These are phyloP conservation scores for Thera obeliscata DNA, from an alignment of 2,888 invertebrate genomes.

Conservation along the genomic window DNA sequence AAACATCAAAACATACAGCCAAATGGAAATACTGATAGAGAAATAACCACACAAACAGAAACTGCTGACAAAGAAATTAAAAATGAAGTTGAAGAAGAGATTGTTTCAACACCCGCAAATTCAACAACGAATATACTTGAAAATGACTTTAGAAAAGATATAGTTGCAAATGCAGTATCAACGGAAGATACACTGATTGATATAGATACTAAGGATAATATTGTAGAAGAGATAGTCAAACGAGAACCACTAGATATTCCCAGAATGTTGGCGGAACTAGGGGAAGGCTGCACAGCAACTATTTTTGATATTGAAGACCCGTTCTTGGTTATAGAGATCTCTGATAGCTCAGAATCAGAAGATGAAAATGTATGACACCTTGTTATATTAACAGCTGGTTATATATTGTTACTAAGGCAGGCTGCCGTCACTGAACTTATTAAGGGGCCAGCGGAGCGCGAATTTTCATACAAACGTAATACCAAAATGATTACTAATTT, in stretches of 20 bases:
- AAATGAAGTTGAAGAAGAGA: not conserved
- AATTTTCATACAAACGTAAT: no score
- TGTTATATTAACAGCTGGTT: not conserved
- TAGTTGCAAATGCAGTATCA: not conserved
- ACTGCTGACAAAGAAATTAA: not conserved
- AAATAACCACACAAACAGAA: not conserved
- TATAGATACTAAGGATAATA: not conserved
- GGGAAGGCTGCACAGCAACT: constrained; percentile 51
- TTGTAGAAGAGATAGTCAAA: constrained; percentile 16
- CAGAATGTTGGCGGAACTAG: constrained; percentile 50
- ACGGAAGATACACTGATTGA: not conserved
- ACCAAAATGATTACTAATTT: no score
- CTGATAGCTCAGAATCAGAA: constrained; percentile 58
- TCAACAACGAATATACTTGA: not conserved
- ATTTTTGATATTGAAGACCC: constrained; percentile 64
- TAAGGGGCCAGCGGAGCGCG: no score
- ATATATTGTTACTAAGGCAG: no score
- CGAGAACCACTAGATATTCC: constrained; percentile 39
- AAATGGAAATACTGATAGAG: not conserved
- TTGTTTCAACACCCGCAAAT: not conserved
- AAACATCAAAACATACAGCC: not conserved
- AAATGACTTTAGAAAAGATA: not conserved
- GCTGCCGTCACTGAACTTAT: no score
- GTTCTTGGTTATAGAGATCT: constrained; percentile 65
- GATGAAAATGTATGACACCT: constrained; percentile 44